phyloP scores from a whole-genome alignment of 1,140 invertebrate species.

The Plectrocnemia conspersa region DNA sequence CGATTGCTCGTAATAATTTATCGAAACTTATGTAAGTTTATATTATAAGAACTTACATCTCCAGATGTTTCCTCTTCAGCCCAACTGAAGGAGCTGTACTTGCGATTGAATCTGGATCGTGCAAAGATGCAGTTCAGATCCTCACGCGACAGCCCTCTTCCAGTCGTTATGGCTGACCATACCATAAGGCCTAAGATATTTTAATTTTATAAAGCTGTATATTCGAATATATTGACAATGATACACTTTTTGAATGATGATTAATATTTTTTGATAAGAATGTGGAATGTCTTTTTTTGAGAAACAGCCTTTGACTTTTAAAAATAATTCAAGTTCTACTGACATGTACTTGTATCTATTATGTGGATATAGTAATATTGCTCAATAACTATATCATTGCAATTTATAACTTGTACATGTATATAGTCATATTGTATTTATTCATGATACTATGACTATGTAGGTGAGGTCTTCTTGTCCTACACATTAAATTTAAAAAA shows the following conservation, averaged over 20 bases:
- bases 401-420: too few relatives aligned
- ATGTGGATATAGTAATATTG: too few relatives aligned
- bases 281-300: not conserved
- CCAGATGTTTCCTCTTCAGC: slow-evolving; percentile 74
- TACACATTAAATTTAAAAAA: too few relatives aligned
- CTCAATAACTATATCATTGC: too few relatives aligned
- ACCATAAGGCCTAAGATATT: slow-evolving; percentile 64
- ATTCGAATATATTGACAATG: not conserved
- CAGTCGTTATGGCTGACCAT: slow-evolving; percentile 85
- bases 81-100: slow-evolving; percentile 82
- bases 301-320: not conserved
- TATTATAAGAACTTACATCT: slow-evolving; percentile 20
- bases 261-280: not conserved
- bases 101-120: slow-evolving; percentile 78
- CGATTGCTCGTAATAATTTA: not conserved
- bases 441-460: too few relatives aligned
- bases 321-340: not conserved
- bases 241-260: not conserved
- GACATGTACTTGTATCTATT: too few relatives aligned
- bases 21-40: not conserved
- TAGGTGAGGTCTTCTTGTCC: too few relatives aligned
- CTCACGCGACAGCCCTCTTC: slow-evolving; percentile 74
- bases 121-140: slow-evolving; percentile 75
- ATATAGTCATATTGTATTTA: too few relatives aligned
- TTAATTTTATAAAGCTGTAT: not conserved